These are phyloP conservation scores for Cynocephalus volans DNA, from an alignment of 2,113 vertebrate species.

Conservation along the genomic window DNA sequence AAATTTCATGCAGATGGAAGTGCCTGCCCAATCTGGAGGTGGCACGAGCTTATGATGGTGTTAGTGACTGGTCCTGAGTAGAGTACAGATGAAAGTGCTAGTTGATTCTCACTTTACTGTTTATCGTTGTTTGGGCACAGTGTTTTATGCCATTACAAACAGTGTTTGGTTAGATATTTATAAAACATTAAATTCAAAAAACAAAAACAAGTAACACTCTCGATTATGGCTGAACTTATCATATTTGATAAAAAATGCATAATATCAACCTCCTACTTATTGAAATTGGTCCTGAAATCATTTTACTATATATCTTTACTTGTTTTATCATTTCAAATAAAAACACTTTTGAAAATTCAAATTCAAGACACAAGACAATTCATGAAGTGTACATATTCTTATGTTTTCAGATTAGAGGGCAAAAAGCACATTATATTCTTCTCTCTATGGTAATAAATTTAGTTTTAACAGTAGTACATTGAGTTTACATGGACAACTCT, in stretches of 20 bases:
- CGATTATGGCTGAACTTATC: not conserved
- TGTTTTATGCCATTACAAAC: not conserved
- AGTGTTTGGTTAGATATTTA: not conserved
- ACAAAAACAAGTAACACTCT: not conserved
- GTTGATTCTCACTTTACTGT: not conserved
- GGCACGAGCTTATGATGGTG: not conserved
- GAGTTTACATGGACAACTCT: not conserved
- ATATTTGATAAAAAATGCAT: not conserved
- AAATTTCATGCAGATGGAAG: not conserved
- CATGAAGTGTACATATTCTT: not conserved
- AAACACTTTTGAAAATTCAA: not conserved
- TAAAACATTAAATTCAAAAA: conserved; percentile 3
- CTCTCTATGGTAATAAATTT: not conserved
- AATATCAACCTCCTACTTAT: not conserved
- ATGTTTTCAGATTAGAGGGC: not conserved
- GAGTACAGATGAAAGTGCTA: not conserved
- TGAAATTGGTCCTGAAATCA: not conserved
- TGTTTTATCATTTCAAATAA: conserved; percentile 2
- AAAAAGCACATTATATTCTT: not conserved
- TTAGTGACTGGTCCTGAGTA: not conserved
- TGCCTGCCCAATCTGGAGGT: not conserved
- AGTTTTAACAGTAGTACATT: not conserved
- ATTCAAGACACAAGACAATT: not conserved
- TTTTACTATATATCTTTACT: not conserved
- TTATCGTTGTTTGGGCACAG: not conserved